Conservation (phyloP, 2,888 invertebrate species). For the Cryptocheilus praepositus region DNA sequence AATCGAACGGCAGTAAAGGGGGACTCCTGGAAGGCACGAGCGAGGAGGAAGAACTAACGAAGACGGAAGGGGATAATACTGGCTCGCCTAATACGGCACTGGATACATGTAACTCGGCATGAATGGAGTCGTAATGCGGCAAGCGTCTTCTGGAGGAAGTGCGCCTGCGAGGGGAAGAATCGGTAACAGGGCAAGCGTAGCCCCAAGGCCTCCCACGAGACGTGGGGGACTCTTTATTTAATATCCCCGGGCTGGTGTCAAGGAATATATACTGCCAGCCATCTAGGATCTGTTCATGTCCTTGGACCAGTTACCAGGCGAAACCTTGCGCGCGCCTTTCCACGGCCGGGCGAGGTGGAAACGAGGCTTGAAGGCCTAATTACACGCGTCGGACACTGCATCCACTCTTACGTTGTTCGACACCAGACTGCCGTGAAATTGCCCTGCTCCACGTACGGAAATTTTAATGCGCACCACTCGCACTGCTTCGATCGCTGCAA, state of each 20-base stretch:
- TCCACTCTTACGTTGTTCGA: no score
- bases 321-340: no score
- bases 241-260: constrained; percentile 69
- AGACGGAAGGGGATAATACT: constrained; percentile 24
- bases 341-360: no score
- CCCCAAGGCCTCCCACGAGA: constrained; percentile 60
- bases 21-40: background rate
- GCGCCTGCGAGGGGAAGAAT: constrained; percentile 30
- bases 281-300: no score
- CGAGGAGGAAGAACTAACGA: constrained; percentile 23
- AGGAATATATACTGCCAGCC: constrained; percentile 57
- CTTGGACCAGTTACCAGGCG: no score
- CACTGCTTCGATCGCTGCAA: no score
- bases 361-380: no score
- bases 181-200: constrained; percentile 55
- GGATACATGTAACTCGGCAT: constrained; percentile 65
- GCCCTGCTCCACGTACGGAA: no score
- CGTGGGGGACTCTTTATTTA: constrained; percentile 67
- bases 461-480: no score
- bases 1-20: constrained; percentile 14
- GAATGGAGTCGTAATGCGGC: constrained; percentile 63
- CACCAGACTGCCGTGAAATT: no score
- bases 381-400: no score
- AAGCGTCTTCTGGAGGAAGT: constrained; percentile 45
- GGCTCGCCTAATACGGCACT: constrained; percentile 53